Evolutionary conservation across 2,797 vertebrate species (phyloP).

Genomic region (Tenualosa ilisha): DNA sequence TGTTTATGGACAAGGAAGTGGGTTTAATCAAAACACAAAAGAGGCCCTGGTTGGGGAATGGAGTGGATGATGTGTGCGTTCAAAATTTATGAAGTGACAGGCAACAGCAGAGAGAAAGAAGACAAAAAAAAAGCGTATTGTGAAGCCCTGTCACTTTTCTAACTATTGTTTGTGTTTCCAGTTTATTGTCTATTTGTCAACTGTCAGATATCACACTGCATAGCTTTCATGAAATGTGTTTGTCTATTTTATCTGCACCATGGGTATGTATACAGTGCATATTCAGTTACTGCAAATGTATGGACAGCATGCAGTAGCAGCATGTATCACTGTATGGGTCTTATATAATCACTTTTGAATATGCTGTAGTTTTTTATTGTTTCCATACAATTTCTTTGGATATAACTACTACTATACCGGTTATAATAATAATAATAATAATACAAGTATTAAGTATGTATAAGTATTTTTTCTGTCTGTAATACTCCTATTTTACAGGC

Average conservation of each 20-base stretch:
- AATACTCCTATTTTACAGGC: not conserved
- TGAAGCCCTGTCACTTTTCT: constrained; percentile 17
- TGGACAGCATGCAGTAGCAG: not conserved
- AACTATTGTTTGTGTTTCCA: constrained; percentile 18
- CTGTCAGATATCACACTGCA: constrained; percentile 29
- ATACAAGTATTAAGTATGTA: not conserved
- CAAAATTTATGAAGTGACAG: constrained; percentile 32
- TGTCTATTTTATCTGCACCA: not conserved
- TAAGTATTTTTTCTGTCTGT: not conserved
- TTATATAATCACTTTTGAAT: not conserved
- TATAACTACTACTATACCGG: not conserved
- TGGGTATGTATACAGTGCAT: not conserved
- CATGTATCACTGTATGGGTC: not conserved
- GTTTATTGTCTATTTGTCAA: constrained; percentile 33
- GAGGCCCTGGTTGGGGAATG: not conserved
- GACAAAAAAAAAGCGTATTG: not conserved
- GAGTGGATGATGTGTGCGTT: not conserved
- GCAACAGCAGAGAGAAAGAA: not conserved
- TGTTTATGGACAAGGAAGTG: constrained; percentile 33
- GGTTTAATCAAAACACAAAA: constrained; percentile 41
- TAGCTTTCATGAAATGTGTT: not conserved
- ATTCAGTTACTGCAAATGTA: not conserved
- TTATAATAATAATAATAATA: not conserved
- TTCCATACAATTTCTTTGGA: not conserved
- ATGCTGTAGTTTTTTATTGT: not conserved